phyloP scores from a whole-genome alignment of 2,797 vertebrate species.

The Notamacropus eugenii region DNA sequence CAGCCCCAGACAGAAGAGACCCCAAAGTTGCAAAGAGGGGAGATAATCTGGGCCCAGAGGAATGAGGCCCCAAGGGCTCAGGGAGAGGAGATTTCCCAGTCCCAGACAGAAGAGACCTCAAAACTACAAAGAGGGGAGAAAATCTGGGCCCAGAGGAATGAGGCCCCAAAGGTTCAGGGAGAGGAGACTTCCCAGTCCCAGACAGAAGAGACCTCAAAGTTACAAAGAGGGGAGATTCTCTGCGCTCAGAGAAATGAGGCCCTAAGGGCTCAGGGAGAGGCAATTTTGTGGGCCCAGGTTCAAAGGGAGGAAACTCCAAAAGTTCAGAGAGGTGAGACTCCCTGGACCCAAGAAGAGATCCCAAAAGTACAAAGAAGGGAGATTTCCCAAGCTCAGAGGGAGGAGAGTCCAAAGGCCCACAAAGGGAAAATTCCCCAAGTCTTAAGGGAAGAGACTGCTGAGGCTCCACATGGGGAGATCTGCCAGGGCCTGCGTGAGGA shows the following conservation, averaged over 20 bases:
- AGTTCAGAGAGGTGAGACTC: background rate
- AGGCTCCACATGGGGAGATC: background rate
- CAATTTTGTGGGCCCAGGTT: background rate
- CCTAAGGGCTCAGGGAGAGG: background rate
- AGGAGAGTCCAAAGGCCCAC: background rate
- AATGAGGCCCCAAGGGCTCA: background rate
- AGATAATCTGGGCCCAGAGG: background rate
- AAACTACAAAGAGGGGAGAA: no score
- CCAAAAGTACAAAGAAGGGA: background rate
- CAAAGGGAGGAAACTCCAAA: background rate
- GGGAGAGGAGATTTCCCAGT: background rate
- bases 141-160: background rate
- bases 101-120: no score
- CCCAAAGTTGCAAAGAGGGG: background rate
- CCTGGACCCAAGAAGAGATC: background rate
- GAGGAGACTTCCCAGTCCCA: background rate
- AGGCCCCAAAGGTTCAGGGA: background rate
- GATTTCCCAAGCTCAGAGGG: background rate
- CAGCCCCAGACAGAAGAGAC: background rate
- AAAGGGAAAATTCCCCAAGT: background rate
- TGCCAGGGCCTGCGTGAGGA: fast-evolving
- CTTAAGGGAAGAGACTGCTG: background rate
- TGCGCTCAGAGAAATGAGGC: background rate
- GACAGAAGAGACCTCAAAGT: background rate
- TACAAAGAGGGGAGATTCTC: background rate